These are phyloP conservation scores for Amphipoea lucens DNA, from an alignment of 2,888 invertebrate species.

Conservation along the genomic window DNA sequence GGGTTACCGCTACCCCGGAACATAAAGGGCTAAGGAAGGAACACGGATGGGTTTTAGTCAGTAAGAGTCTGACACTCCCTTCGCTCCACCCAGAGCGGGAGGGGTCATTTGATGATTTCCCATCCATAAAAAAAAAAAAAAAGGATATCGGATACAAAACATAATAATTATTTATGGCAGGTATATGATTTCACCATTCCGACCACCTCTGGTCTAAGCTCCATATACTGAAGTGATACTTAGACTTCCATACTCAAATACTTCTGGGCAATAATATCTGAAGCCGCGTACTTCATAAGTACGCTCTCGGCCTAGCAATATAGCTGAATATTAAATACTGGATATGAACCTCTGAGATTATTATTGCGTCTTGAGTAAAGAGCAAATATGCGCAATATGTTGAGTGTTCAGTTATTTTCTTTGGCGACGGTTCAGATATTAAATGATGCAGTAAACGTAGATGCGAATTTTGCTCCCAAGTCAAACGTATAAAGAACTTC, in stretches of 20 bases:
- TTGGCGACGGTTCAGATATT: slow-evolving; percentile 35
- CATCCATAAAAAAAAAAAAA: too few relatives aligned
- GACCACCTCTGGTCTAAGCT: neutral
- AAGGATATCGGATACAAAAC: neutral
- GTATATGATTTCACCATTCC: neutral
- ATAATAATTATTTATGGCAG: neutral
- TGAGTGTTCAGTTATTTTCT: slow-evolving; percentile 39
- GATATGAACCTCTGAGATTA: slow-evolving; percentile 40
- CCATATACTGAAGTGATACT: slow-evolving; percentile 12
- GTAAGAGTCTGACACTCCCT: too few relatives aligned
- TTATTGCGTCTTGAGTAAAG: slow-evolving; percentile 53
- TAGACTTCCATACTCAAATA: slow-evolving; percentile 36
- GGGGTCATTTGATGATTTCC: too few relatives aligned
- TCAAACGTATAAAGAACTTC: neutral
- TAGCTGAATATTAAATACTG: slow-evolving; percentile 57
- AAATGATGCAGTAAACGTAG: slow-evolving; percentile 10
- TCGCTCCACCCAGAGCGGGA: too few relatives aligned
- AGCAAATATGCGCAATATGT: slow-evolving; percentile 44
- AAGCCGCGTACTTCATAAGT: slow-evolving; percentile 36
- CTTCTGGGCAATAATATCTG: slow-evolving; percentile 33
- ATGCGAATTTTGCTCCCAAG: neutral
- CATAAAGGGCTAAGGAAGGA: too few relatives aligned
- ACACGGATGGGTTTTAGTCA: too few relatives aligned
- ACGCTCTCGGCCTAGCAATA: slow-evolving; percentile 43
- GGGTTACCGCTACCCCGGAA: too few relatives aligned